A percentile compares a stretch with the other conserved stretches of the same genome.
Evolutionary conservation across 2,888 invertebrate species (phyloP).

Genomic region (Drosophila acutilabella): DNA sequence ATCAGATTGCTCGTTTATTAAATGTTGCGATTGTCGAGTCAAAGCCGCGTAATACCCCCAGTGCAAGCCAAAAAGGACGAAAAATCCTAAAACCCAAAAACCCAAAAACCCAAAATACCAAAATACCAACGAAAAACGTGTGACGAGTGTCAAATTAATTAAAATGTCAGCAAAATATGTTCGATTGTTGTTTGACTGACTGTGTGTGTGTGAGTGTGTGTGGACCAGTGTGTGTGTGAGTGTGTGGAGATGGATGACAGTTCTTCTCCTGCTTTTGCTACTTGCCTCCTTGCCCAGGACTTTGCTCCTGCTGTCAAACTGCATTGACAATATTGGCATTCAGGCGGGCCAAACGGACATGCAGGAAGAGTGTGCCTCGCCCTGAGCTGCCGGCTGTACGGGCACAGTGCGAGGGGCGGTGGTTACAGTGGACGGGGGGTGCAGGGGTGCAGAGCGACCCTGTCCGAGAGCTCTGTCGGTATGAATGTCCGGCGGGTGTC

Average conservation of each 20-base stretch:
- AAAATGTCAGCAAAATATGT: constrained; percentile 82
- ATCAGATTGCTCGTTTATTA: constrained; percentile 38
- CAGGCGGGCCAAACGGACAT: constrained; percentile 18
- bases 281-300: constrained; percentile 29
- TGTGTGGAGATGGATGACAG: constrained; percentile 73
- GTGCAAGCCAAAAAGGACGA: constrained; percentile 22
- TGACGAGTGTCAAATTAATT: constrained; percentile 80
- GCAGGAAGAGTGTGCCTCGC: constrained; percentile 34
- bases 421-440: background rate
- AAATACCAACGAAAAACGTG: constrained; percentile 46
- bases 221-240: constrained; percentile 9
- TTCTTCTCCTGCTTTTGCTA: constrained; percentile 26
- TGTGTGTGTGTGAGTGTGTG: background rate
- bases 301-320: constrained; percentile 65
- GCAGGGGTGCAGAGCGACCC: background rate
- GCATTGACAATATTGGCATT: constrained; percentile 69
- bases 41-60: constrained; percentile 55
- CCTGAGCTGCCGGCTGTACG: constrained; percentile 6
- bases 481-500: constrained; percentile 11
- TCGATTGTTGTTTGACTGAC: constrained; percentile 60
- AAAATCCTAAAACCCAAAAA: constrained; percentile 16
- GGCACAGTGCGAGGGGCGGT: background rate
- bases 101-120: constrained; percentile 27
- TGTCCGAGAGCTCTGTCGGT: constrained; percentile 3
- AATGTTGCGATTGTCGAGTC: constrained; percentile 35